Evolutionary conservation across 2,797 vertebrate species (phyloP), one percentile per base, ranked within the genome.

Genomic region (Paratrypauchen microcephalus): DNA sequence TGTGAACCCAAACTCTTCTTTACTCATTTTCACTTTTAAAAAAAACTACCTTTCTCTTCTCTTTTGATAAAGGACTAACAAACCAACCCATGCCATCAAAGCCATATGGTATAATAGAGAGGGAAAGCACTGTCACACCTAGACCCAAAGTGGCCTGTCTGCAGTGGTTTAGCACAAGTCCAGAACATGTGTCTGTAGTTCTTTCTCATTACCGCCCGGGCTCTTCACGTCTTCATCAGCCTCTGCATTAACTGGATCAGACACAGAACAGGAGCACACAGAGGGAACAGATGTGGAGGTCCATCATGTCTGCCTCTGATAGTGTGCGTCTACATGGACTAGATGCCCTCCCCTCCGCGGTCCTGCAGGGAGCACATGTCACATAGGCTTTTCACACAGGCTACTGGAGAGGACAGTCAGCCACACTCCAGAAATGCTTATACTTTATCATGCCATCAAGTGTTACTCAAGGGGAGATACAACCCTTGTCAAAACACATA

Each of bases 371-470:
- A 88, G 80, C 79, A 77, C 84, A 83, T 80, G 89, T 88, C 90
- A 87, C 86, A 84, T 84, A 89, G 77, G 81, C 86, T 88, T 87
- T 91, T 91, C 89, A 89, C 86, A 84, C 85, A 79, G 70, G 75
- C 78, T 76, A 78, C 81, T 63, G 81, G 86, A 89, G 83, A 84
- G 84, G 83, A 87, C 80, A 77, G 83, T 84, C 74, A 83, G 87
- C 79, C 83, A 75, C 81, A 86, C 68, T 56, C 83, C 83, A 88
- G 82, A 90, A 86, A 88, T 87, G 81, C 85, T 87, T 87, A 90
- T 85, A 87, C 87, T 88, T 89, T 86, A 85, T 87, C 83, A 86
- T 81, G 86, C 76, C 86, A 78, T 76, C 80, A 80, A 72, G 89
- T 76, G 85, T 91, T 85, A 83, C 89, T 86, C 86, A 65, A 77